Percentiles rank a stretch among this genome's conserved stretches.
phyloP scores from a whole-genome alignment of 2,113 vertebrate species.

The Loxodonta africana region DNA sequence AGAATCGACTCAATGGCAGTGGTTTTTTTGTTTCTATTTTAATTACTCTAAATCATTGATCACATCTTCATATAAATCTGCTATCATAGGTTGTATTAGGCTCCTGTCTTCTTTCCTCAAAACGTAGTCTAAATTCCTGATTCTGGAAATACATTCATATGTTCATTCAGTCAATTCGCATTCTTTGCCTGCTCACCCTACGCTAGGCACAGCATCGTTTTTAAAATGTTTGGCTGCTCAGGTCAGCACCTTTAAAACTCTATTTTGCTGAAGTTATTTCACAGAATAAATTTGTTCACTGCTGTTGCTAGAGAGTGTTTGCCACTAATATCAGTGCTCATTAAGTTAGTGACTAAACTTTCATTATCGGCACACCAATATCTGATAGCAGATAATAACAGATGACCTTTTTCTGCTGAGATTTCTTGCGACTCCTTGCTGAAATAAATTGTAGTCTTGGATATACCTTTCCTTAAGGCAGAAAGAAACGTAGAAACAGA shows the following conservation, averaged over 20 bases:
- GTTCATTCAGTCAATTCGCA: constrained; percentile 41
- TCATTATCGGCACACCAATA: constrained; percentile 68
- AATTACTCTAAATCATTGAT: background rate
- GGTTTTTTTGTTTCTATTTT: too few relatives aligned
- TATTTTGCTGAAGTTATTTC: constrained; percentile 78
- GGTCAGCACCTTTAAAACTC: constrained; percentile 60
- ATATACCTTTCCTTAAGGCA: constrained; percentile 65
- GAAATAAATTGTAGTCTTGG: constrained; percentile 72
- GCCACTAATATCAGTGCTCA: constrained; percentile 73
- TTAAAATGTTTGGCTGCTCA: constrained; percentile 32
- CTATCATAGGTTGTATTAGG: background rate
- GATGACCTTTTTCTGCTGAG: constrained; percentile 76
- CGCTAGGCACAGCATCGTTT: background rate
- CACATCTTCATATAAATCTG: background rate
- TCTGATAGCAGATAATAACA: constrained; percentile 80
- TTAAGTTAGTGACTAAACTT: constrained; percentile 78
- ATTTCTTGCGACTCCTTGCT: constrained; percentile 72
- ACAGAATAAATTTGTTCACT: constrained; percentile 79
- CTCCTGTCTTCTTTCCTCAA: background rate
- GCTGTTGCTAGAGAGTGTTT: constrained; percentile 71
- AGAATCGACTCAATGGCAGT: too few relatives aligned
- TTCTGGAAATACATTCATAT: background rate
- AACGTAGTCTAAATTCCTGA: background rate
- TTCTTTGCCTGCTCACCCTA: constrained; percentile 3
- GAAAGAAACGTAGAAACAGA: constrained; percentile 68